These are phyloP conservation scores for Phylloscopus whistleri DNA, from an alignment of 2,113 vertebrate species.

Conservation along the genomic window DNA sequence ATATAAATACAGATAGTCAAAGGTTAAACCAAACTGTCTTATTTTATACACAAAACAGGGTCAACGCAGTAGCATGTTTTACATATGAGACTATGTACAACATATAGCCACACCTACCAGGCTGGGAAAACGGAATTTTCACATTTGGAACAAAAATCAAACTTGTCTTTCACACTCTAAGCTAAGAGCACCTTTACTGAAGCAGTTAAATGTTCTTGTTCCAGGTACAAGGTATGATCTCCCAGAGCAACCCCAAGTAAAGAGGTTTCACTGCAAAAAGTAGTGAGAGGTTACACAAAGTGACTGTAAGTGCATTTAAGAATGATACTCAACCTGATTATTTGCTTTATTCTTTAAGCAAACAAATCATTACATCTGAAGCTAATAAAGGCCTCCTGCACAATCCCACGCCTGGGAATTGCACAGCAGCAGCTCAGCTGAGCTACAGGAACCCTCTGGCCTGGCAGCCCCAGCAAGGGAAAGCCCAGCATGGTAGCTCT, in stretches of 20 bases:
- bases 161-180: background rate
- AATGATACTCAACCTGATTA: background rate
- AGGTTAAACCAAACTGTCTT: background rate
- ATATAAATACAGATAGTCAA: background rate
- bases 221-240: background rate
- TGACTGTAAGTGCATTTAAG: background rate
- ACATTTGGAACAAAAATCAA: background rate
- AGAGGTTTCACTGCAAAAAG: background rate
- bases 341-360: constrained; percentile 4
- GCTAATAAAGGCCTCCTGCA: background rate
- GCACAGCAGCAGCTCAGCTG: background rate
- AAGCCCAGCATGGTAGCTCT: background rate
- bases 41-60: background rate
- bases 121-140: background rate
- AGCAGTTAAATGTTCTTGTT: background rate
- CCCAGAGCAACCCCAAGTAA: background rate
- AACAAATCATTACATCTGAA: background rate
- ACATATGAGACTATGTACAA: background rate
- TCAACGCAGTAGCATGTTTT: background rate
- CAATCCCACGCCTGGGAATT: background rate
- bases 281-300: background rate
- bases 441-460: background rate
- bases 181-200: background rate
- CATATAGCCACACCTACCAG: background rate
- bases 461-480: background rate